A percentile compares a stretch with the other conserved stretches of the same genome.
These are phyloP conservation scores for Zaprionus vittiger DNA, from an alignment of 1,140 invertebrate genomes.

Conservation along the genomic window DNA sequence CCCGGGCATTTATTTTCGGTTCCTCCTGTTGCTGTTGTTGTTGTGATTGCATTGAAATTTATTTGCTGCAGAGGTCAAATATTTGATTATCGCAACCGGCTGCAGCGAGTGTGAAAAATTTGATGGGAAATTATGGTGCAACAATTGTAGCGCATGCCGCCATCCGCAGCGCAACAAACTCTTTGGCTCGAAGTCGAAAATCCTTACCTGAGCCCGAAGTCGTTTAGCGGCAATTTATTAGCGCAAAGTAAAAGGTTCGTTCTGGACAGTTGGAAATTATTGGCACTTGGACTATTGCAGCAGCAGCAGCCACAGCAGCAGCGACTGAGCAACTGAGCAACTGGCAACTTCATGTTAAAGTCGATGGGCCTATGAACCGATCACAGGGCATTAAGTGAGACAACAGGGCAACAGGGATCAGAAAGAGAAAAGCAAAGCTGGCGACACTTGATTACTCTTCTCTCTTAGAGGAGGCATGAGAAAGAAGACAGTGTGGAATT, in stretches of 20 bases:
- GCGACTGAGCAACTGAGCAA: conserved; percentile 28
- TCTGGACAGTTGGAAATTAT: conserved; percentile 63
- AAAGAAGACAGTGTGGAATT: too few species aligned
- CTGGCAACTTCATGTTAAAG: conserved; percentile 38
- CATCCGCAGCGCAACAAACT: background rate
- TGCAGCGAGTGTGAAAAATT: conserved; percentile 80
- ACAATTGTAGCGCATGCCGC: conserved; percentile 74
- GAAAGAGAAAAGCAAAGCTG: background rate
- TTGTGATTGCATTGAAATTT: conserved; percentile 79
- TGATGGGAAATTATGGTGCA: conserved; percentile 83
- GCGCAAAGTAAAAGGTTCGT: conserved; percentile 80
- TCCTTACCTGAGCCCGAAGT: conserved; percentile 42
- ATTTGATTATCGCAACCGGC: conserved; percentile 80
- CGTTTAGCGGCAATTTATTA: conserved; percentile 80
- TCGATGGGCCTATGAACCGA: conserved; percentile 55
- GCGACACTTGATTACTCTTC: conserved; percentile 11
- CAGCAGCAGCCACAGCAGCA: conserved; percentile 22
- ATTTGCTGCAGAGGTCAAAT: conserved; percentile 83
- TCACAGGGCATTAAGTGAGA: conserved; percentile 50
- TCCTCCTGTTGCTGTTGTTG: conserved; percentile 24
- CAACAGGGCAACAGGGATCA: conserved; percentile 37
- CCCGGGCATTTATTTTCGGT: conserved; percentile 36
- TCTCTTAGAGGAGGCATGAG: background rate
- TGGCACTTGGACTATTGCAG: conserved; percentile 64
- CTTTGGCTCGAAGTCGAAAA: background rate